Evolutionary conservation across 2,888 invertebrate genomes (phyloP).

Genomic region (Criorhina ranunculi): DNA sequence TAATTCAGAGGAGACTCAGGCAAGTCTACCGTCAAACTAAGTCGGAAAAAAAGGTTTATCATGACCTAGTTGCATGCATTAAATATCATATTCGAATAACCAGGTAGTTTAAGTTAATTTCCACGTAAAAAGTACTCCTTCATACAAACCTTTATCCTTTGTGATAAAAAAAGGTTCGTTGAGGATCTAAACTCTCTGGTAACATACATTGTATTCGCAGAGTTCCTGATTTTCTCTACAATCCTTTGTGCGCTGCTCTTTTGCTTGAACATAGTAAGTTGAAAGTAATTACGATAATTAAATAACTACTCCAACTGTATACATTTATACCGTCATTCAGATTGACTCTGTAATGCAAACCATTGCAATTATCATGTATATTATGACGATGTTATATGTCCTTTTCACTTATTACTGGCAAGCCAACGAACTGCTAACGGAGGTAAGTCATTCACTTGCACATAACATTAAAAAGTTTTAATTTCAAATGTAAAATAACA

Average conservation of each 20-base stretch:
- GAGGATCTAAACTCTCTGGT: constrained; percentile 80
- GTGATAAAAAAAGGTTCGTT: constrained; percentile 80
- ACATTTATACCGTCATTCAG: too few species aligned
- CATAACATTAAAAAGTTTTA: constrained; percentile 21
- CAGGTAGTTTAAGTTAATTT: constrained; percentile 70
- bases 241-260: constrained; percentile 81
- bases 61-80: constrained; percentile 79
- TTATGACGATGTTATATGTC: constrained; percentile 81
- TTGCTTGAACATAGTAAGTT: constrained; percentile 81
- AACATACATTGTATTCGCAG: constrained; percentile 80
- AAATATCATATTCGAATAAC: constrained; percentile 77
- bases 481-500: constrained; percentile 39
- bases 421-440: constrained; percentile 81
- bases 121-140: background rate
- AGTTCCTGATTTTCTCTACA: constrained; percentile 80
- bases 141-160: background rate
- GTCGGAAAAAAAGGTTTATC: constrained; percentile 76
- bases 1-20: constrained; percentile 79
- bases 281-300: constrained; percentile 18
- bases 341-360: constrained; percentile 78
- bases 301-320: constrained; percentile 17
- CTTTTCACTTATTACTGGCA: constrained; percentile 83
- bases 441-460: constrained; percentile 78
- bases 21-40: constrained; percentile 69
- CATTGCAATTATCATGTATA: constrained; percentile 80